Conservation (phyloP, 2,888 invertebrate species). For the Arge pagana region DNA sequence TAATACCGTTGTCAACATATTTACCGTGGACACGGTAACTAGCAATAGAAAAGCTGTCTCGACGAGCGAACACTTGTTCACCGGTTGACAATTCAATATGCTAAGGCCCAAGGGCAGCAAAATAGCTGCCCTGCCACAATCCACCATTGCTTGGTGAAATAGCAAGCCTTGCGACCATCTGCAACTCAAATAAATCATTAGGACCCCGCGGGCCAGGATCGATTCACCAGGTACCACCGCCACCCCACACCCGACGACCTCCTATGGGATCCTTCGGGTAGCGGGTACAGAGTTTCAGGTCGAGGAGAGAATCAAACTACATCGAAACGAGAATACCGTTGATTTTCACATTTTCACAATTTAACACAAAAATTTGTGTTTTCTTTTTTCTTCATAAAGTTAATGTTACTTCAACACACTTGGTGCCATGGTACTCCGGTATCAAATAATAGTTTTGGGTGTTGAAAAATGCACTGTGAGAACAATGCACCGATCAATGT, state of each 20-base stretch:
- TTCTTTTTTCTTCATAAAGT: too few species aligned
- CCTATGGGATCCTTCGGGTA: constrained; percentile 15
- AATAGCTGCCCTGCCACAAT: constrained; percentile 80
- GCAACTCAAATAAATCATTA: constrained; percentile 42
- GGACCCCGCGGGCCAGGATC: constrained; percentile 7
- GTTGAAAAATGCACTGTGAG: too few species aligned
- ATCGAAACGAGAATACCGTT: too few species aligned
- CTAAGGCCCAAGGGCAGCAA: constrained; percentile 79
- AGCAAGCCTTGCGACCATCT: constrained; percentile 87
- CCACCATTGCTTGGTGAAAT: constrained; percentile 84
- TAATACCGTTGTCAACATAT: constrained; percentile 84
- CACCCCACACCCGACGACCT: constrained; percentile 24
- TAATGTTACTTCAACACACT: too few species aligned
- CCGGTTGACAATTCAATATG: constrained; percentile 80
- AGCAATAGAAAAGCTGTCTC: constrained; percentile 87
- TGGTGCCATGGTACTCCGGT: too few species aligned
- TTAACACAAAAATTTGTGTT: too few species aligned
- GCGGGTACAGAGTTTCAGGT: background rate
- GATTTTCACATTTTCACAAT: too few species aligned
- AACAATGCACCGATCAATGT: too few species aligned
- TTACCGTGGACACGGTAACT: constrained; percentile 89
- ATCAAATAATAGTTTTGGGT: too few species aligned
- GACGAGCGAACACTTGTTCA: constrained; percentile 83
- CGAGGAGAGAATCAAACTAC: background rate
- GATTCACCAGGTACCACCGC: constrained; percentile 17